Conservation (phyloP, 1,140 invertebrate genomes). For the Drosophila pallidifrons region DNA sequence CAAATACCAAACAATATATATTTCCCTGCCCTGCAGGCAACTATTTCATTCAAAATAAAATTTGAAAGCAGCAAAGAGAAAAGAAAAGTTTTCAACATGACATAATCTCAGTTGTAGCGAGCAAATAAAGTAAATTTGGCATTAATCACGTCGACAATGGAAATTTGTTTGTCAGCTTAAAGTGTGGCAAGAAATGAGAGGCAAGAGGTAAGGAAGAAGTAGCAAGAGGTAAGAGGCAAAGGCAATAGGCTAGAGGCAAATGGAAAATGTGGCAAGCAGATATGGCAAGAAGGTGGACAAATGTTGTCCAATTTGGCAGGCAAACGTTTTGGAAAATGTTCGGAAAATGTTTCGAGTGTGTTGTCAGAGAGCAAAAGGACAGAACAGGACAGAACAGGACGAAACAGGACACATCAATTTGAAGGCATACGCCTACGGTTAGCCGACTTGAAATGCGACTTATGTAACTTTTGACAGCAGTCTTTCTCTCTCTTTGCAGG, state of each 20-base stretch:
- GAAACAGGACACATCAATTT: constrained; percentile 35
- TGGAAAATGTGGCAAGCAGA: too few relatives aligned
- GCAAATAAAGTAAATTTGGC: constrained; percentile 41
- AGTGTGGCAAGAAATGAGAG: background rate
- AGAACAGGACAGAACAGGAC: background rate
- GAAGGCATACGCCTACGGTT: constrained; percentile 15
- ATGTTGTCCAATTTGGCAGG: constrained; percentile 31
- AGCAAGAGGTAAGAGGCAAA: too few relatives aligned
- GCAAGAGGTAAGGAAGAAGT: too few relatives aligned
- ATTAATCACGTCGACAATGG: constrained; percentile 47
- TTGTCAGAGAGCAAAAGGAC: background rate
- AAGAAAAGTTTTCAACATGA: constrained; percentile 1
- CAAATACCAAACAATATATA: too few relatives aligned
- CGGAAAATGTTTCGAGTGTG: constrained; percentile 15
- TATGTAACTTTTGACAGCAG: constrained; percentile 20
- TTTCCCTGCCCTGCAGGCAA: too few relatives aligned
- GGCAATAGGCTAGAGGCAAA: background rate
- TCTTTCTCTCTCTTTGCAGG: constrained; percentile 24
- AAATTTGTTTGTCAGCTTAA: constrained; percentile 41
- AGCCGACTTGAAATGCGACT: constrained; percentile 21
- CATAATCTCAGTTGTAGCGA: constrained; percentile 11
- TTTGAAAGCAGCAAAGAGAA: too few relatives aligned
- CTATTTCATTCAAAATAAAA: too few relatives aligned
- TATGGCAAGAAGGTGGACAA: background rate
- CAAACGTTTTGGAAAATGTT: constrained; percentile 40